Evolutionary conservation across 2,113 vertebrate genomes (phyloP).

Genomic region (Pelusios castaneus): DNA sequence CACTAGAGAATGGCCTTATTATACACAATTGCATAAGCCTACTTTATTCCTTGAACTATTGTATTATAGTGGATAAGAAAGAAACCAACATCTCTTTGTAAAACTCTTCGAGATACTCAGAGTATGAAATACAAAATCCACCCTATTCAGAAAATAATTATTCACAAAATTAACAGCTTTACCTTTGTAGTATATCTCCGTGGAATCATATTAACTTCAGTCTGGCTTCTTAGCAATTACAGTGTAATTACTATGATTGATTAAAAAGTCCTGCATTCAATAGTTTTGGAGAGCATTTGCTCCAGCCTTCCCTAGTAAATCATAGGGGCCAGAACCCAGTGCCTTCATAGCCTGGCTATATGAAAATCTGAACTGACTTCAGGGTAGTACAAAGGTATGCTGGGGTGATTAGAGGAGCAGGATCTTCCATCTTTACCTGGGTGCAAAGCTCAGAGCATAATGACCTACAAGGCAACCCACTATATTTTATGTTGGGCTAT

Average conservation of each 20-base stretch:
- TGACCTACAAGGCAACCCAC: not conserved
- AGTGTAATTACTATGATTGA: conserved; percentile 56
- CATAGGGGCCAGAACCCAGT: not conserved
- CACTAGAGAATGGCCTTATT: conserved; percentile 23
- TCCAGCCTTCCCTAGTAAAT: not conserved
- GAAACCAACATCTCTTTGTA: conserved; percentile 25
- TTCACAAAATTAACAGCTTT: conserved; percentile 44
- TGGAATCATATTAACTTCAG: conserved; percentile 49
- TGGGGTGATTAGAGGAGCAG: not conserved
- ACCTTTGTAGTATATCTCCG: conserved; percentile 48
- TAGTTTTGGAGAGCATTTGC: conserved; percentile 14
- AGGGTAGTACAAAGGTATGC: not conserved
- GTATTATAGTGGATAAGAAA: conserved; percentile 3
- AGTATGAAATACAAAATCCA: conserved; percentile 35
- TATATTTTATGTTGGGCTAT: not conserved
- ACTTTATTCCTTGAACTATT: conserved; percentile 12
- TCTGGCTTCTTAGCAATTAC: conserved; percentile 42
- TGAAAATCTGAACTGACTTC: not conserved
- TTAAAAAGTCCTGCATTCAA: conserved; percentile 24
- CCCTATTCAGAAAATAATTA: conserved; percentile 35
- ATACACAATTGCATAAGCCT: not conserved
- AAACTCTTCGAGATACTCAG: conserved; percentile 49
- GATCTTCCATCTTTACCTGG: not conserved
- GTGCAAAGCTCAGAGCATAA: not conserved
- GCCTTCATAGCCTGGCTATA: not conserved